These are phyloP conservation scores for Seriola quinqueradiata DNA, from an alignment of 2,113 vertebrate species.

Conservation along the genomic window DNA sequence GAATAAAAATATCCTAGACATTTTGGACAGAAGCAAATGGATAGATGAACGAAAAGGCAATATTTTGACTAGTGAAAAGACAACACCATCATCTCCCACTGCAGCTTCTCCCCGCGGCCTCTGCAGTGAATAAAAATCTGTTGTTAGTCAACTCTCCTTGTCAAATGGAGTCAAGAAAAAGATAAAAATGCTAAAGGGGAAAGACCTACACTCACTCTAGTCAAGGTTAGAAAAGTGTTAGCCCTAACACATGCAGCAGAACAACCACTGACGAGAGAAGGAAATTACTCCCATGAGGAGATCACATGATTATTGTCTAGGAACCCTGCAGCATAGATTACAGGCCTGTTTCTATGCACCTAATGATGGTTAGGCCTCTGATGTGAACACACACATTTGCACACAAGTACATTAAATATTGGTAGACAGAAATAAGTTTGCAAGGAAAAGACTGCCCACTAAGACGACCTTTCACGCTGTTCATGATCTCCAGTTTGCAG, in stretches of 20 bases:
- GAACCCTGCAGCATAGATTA: conserved; percentile 34
- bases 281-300: conserved; percentile 28
- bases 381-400: conserved; percentile 24
- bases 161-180: conserved; percentile 50
- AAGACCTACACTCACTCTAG: conserved; percentile 49
- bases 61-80: conserved; percentile 18
- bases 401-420: conserved; percentile 12
- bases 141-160: conserved; percentile 40
- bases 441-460: background rate
- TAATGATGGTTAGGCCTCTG: conserved; percentile 26
- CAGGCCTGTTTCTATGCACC: conserved; percentile 10
- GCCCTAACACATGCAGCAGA: conserved; percentile 15
- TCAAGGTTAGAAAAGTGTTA: conserved; percentile 63
- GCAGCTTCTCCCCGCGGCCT: conserved; percentile 27
- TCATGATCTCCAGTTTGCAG: conserved; percentile 13
- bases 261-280: conserved; percentile 18
- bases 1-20: background rate
- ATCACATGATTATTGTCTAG: conserved; percentile 9
- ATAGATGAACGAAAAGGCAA: conserved; percentile 23
- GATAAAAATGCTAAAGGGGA: conserved; percentile 56
- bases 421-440: conserved; percentile 8
- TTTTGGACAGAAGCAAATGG: background rate
- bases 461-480: background rate
- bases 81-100: conserved; percentile 42
- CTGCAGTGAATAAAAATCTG: conserved; percentile 45